phyloP scores from a whole-genome alignment of 2,113 vertebrate species.

The Lates calcarifer region DNA sequence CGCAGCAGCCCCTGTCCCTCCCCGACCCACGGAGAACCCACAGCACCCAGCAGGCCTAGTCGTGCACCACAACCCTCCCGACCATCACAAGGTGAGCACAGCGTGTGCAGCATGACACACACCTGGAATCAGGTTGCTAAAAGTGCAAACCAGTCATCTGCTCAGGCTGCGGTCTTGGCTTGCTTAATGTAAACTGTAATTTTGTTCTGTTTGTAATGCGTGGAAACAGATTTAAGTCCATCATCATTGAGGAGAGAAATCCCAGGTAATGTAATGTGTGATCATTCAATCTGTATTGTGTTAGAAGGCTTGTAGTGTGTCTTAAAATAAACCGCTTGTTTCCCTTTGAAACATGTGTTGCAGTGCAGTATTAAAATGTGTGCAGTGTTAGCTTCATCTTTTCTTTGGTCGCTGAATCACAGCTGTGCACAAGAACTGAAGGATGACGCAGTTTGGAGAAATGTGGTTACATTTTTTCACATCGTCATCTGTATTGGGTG shows the following conservation, averaged over 20 bases:
- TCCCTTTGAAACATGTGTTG: neutral
- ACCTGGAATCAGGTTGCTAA: neutral
- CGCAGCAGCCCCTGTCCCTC: conserved; percentile 94
- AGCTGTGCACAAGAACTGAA: neutral
- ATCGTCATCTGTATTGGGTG: neutral
- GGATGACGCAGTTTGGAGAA: neutral
- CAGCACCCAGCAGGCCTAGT: conserved; percentile 86
- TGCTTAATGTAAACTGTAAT: conserved; percentile 50
- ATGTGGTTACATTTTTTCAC: neutral
- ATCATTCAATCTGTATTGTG: conserved; percentile 15
- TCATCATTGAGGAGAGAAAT: conserved; percentile 66
- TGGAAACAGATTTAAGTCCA: conserved; percentile 74
- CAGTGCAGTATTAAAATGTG: conserved; percentile 13
- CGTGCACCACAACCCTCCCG: conserved; percentile 85
- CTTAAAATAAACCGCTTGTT: conserved; percentile 13
- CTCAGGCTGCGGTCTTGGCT: neutral
- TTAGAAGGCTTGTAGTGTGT: conserved; percentile 29
- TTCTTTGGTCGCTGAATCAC: conserved; percentile 10
- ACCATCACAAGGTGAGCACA: conserved; percentile 82
- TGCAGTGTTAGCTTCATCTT: conserved; percentile 8
- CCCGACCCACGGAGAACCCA: conserved; percentile 90
- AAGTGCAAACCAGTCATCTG: neutral
- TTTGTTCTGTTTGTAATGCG: conserved; percentile 58
- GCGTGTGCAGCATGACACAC: neutral
- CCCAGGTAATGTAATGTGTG: conserved; percentile 72